Evolutionary conservation across 2,113 vertebrate genomes (phyloP), one percentile per base, ranked within the genome.

Genomic region (Prunella fulvescens): DNA sequence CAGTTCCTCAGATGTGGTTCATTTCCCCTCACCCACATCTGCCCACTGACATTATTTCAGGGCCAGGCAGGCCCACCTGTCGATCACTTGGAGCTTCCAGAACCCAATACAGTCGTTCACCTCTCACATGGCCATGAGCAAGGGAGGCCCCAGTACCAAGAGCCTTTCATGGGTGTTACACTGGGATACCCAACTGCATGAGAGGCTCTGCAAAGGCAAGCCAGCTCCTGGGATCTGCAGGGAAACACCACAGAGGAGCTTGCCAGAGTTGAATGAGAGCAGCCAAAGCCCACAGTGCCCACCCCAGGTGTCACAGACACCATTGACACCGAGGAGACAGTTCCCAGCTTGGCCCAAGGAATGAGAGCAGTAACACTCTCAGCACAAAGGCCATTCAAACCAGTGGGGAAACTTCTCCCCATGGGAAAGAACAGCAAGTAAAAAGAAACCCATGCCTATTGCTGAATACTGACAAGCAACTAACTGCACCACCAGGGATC

Each of bases 1-100:
- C 57, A 4, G 89, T 92, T 96, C 77, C 81, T 95, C 72, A 71
- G 77, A 84, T 51, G 40, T 33, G 44, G 44, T 15, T 93, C 67
- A 56, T 58, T 54, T 88, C 28, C 37, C 11, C 44, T 7, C 53
- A 53, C 35, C 28, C 58, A 70, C 71, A 44, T 62, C 79, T 86
- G 67, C 40, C 40, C 86, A 74, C 42, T 83, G 67, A 83, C 45
- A 62, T 81, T 39, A 73, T 83, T 83, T 92, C 39, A 58, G 73
- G 45, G 65, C 15, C 11, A 45, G 50, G 39, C 76, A 86, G 40
- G 47, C 42, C 51, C 67, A 91, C 61, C 78, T 92, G 77, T 42
- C 78, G 39, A 33, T 50, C 51, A 29, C 40, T 12, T 54, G 28
- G 37, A 80, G 54, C 19, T 80, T 48, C 13, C 24, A 80, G 56